A percentile compares a stretch with the other conserved stretches of the same genome.
Conservation (phyloP, 2,797 vertebrate genomes). For the Orientallactaga sibirica region DNA sequence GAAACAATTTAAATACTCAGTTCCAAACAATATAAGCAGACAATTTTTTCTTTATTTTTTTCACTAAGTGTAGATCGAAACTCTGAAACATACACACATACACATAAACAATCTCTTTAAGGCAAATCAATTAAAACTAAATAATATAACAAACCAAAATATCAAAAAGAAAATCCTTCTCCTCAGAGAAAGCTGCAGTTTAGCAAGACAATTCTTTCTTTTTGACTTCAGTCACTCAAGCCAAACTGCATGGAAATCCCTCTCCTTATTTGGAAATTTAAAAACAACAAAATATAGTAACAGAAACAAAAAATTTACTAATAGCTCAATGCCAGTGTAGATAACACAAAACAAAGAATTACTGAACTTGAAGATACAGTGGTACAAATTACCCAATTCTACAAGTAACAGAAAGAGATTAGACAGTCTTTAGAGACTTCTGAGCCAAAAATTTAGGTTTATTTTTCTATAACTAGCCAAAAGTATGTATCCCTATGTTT, state of each 20-base stretch:
- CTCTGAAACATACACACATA: background rate
- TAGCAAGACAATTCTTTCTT: conserved; percentile 29
- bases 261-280: background rate
- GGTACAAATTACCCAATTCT: too few relatives aligned
- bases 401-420: too few relatives aligned
- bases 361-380: too few relatives aligned
- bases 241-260: background rate
- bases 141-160: background rate
- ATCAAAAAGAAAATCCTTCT: background rate
- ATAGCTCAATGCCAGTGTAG: too few relatives aligned
- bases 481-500: background rate
- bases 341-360: too few relatives aligned
- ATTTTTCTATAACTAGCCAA: background rate
- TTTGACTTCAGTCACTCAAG: background rate
- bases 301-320: too few relatives aligned
- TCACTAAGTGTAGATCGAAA: conserved; percentile 15
- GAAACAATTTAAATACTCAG: conserved; percentile 22
- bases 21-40: conserved; percentile 21
- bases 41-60: background rate
- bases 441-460: too few relatives aligned
- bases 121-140: background rate
- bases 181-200: background rate
- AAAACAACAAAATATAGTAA: too few relatives aligned
- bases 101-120: background rate
- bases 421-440: too few relatives aligned